phyloP scores from a whole-genome alignment of 2,797 vertebrate species.

The Lepus townsendii region DNA sequence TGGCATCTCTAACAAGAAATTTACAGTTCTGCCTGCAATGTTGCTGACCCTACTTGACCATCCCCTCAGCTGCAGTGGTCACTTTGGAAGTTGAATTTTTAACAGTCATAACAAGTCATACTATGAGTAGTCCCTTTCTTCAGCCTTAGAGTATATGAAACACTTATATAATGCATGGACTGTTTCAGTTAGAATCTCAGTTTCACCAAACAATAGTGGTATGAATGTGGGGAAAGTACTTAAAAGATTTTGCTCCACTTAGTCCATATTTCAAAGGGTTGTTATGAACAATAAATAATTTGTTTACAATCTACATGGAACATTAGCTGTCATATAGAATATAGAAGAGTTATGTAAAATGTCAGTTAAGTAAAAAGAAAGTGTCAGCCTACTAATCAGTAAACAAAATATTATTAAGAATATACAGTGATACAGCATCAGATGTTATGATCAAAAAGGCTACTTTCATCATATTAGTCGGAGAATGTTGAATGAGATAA shows the following conservation, averaged over 20 bases:
- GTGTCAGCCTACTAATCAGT: background rate
- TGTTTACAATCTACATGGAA: background rate
- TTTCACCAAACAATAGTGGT: background rate
- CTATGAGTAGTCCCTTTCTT: background rate
- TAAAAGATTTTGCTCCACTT: background rate
- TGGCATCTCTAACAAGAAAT: too few species aligned
- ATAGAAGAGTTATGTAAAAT: background rate
- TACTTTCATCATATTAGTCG: background rate
- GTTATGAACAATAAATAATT: background rate
- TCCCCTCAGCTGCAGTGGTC: too few species aligned
- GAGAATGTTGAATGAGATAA: background rate
- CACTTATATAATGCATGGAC: background rate
- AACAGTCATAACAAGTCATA: background rate
- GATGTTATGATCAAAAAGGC: background rate
- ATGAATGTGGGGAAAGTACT: background rate
- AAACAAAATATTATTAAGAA: background rate
- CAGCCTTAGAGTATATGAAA: background rate
- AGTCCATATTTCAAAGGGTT: background rate
- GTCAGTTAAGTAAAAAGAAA: background rate
- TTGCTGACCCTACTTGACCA: too few species aligned
- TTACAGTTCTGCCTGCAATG: too few species aligned
- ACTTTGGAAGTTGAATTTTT: too few species aligned
- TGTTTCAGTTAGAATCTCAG: background rate
- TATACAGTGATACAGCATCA: background rate
- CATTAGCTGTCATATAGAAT: background rate